phyloP scores from a whole-genome alignment of 1,140 invertebrate genomes.

The Dinoponera quadriceps region DNA sequence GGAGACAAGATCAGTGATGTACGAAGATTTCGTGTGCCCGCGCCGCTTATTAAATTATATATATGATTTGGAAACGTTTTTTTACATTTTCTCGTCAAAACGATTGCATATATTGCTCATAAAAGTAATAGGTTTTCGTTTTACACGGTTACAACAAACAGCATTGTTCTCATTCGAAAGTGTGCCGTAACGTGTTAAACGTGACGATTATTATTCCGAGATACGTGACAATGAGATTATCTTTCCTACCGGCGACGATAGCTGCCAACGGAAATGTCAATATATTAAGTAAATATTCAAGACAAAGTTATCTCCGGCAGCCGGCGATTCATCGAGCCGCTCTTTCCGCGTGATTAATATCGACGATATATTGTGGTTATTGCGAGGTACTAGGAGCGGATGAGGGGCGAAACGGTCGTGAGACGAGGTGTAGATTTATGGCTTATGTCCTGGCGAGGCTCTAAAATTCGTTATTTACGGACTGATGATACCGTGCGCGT shows the following conservation, averaged over 20 bases:
- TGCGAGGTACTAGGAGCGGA: slow-evolving; percentile 51
- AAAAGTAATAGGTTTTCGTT: neutral
- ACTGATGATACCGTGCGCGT: slow-evolving; percentile 2
- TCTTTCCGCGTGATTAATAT: slow-evolving; percentile 63
- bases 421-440: slow-evolving; percentile 40
- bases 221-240: neutral
- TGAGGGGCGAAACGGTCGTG: slow-evolving; percentile 19
- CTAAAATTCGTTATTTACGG: slow-evolving; percentile 42
- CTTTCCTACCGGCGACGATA: neutral
- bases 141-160: neutral
- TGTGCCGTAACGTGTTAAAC: neutral
- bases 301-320: slow-evolving; percentile 52
- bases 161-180: slow-evolving; percentile 1
- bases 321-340: slow-evolving; percentile 44
- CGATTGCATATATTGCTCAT: neutral
- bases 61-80: neutral
- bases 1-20: neutral
- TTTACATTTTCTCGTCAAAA: neutral
- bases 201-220: neutral
- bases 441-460: slow-evolving; percentile 14
- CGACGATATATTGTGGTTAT: slow-evolving; percentile 60
- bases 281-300: slow-evolving; percentile 52
- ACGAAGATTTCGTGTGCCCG: too few relatives aligned
- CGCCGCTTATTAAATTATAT: neutral
- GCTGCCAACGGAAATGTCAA: slow-evolving; percentile 29